Percentiles rank a stretch among this genome's conserved stretches.
These are phyloP conservation scores for Chymomyza amoena DNA, from an alignment of 2,888 invertebrate species.

Conservation along the genomic window DNA sequence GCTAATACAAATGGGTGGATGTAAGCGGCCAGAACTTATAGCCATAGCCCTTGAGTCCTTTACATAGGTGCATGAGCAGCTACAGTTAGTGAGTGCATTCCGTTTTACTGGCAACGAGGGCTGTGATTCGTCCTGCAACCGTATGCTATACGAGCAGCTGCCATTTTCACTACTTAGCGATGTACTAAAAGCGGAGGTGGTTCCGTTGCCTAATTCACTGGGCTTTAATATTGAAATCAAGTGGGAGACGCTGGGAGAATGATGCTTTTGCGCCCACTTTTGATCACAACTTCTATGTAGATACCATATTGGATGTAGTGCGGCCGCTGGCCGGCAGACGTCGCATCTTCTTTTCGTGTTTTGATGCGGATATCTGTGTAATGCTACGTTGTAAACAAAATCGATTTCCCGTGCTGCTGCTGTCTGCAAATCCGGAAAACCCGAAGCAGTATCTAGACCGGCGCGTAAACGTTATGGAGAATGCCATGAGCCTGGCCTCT, in stretches of 20 bases:
- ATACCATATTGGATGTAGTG: constrained; percentile 88
- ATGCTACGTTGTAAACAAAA: constrained; percentile 96
- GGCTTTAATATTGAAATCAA: constrained; percentile 98
- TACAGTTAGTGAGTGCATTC: constrained; percentile 83
- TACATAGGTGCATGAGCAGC: constrained; percentile 81
- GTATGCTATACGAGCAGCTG: constrained; percentile 86
- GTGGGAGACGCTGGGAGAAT: constrained; percentile 91
- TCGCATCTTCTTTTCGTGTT: constrained; percentile 93
- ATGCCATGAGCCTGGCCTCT: constrained; percentile 88
- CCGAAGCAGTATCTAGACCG: constrained; percentile 89
- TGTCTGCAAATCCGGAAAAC: constrained; percentile 84
- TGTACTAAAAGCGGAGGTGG: constrained; percentile 87
- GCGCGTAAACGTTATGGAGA: constrained; percentile 86
- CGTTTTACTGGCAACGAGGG: constrained; percentile 85
- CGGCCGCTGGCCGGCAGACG: constrained; percentile 79
- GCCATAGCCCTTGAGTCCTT: not conserved
- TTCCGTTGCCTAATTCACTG: constrained; percentile 80
- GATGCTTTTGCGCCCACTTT: constrained; percentile 84
- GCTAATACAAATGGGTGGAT: constrained; percentile 84
- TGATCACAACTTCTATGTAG: constrained; percentile 94
- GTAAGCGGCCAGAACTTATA: constrained; percentile 5
- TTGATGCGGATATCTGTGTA: constrained; percentile 96
- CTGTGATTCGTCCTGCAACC: constrained; percentile 28
- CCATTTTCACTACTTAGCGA: constrained; percentile 94
- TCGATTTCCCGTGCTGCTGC: constrained; percentile 94